Evolutionary conservation across 2,113 vertebrate species (phyloP).

Genomic region (Prionailurus bengalensis): DNA sequence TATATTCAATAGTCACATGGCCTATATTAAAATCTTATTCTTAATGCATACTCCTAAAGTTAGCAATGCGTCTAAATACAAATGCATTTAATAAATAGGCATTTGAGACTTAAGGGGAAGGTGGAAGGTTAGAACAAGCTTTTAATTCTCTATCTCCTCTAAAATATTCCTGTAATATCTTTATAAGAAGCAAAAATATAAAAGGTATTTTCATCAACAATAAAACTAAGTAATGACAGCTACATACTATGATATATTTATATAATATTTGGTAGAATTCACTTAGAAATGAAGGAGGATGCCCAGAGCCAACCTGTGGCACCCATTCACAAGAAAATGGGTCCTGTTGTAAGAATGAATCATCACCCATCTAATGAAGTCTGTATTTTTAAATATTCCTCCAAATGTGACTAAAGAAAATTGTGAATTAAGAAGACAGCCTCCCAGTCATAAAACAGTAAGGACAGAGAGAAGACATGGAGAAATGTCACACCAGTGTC

Average conservation of each 20-base stretch:
- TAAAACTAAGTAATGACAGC: not conserved
- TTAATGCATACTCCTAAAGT: not conserved
- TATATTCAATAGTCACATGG: not conserved
- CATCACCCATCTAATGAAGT: not conserved
- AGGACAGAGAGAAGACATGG: not conserved
- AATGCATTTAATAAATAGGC: not conserved
- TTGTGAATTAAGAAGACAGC: not conserved
- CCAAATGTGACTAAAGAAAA: not conserved
- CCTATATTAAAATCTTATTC: not conserved
- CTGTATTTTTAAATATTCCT: not conserved
- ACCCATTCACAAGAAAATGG: not conserved
- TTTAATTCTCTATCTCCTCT: not conserved
- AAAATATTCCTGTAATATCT: not conserved
- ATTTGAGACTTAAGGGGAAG: not conserved
- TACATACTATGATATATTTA: not conserved
- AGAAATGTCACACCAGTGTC: not conserved
- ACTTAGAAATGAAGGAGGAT: not conserved
- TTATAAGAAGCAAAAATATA: not conserved
- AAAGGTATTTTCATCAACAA: not conserved
- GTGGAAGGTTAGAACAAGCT: not conserved
- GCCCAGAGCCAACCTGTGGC: not conserved
- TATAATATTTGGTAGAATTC: not conserved
- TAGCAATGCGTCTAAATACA: not conserved
- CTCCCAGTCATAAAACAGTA: not conserved
- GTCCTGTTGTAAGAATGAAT: not conserved